Percentiles rank a stretch among this genome's conserved stretches.
Evolutionary conservation across 2,797 vertebrate species (phyloP).

Genomic region (Muscicapa comitata): DNA sequence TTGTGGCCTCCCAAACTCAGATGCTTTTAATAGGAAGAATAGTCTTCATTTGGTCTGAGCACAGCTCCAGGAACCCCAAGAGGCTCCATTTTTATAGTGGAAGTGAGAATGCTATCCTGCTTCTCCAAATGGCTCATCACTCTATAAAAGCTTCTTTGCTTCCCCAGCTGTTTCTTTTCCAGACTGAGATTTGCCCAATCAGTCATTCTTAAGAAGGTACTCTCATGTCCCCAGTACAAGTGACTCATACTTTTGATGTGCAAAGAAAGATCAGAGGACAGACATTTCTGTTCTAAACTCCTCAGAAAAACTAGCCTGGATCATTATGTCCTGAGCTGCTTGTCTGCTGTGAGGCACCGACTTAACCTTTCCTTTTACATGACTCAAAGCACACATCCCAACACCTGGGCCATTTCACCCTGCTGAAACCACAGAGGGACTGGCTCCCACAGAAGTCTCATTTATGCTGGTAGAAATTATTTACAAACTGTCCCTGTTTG

Average conservation of each 20-base stretch:
- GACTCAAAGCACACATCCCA: neutral
- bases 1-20: neutral
- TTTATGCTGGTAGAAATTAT: neutral
- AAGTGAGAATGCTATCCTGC: neutral
- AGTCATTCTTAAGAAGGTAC: neutral
- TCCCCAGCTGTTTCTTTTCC: neutral
- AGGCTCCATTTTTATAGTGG: neutral
- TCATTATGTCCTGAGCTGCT: neutral
- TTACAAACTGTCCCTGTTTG: neutral
- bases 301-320: neutral
- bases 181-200: neutral
- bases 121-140: neutral
- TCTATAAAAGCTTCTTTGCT: neutral
- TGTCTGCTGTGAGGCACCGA: neutral
- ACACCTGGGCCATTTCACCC: neutral
- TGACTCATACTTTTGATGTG: neutral
- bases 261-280: neutral
- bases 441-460: neutral
- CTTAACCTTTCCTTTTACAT: neutral
- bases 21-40: neutral
- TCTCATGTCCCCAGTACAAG: neutral
- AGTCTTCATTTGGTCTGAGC: neutral
- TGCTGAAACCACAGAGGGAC: accelerated
- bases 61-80: accelerated
- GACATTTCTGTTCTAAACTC: neutral